Evolutionary conservation across 2,113 vertebrate species (phyloP).

Genomic region (Rhinoptilus africanus): DNA sequence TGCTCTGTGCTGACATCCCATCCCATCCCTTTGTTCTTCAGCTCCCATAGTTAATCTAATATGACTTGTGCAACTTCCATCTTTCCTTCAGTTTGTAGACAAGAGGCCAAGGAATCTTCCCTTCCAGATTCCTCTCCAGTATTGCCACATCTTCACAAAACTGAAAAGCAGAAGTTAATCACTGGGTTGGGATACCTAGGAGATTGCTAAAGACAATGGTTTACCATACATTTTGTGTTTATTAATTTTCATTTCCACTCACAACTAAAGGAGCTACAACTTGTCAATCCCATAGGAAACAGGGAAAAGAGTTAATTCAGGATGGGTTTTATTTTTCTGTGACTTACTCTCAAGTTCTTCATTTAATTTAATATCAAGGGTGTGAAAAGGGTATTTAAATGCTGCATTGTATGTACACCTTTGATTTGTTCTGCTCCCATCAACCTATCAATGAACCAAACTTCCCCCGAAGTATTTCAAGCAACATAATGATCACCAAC

Average conservation of each 20-base stretch:
- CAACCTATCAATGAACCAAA: background rate
- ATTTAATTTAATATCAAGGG: background rate
- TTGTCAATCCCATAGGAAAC: constrained; percentile 25
- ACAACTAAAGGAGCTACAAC: background rate
- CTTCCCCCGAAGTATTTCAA: background rate
- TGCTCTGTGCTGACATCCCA: background rate
- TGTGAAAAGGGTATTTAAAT: background rate
- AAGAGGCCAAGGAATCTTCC: background rate
- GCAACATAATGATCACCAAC: background rate
- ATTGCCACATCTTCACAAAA: background rate
- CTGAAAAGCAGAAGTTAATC: background rate
- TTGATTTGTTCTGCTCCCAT: background rate
- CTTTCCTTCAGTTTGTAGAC: background rate
- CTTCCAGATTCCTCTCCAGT: background rate
- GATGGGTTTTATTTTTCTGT: background rate
- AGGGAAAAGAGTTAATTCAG: background rate
- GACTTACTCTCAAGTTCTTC: background rate
- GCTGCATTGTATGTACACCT: background rate
- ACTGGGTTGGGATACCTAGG: background rate
- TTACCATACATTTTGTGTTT: constrained; percentile 9
- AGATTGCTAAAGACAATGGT: background rate
- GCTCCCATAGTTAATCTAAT: background rate
- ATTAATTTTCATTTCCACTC: constrained; percentile 36
- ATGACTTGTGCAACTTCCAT: background rate
- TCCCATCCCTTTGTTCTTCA: background rate